Percentiles rank a stretch among this genome's conserved stretches.
Conservation (phyloP, 2,888 invertebrate genomes). For the Athrips mouffetella region DNA sequence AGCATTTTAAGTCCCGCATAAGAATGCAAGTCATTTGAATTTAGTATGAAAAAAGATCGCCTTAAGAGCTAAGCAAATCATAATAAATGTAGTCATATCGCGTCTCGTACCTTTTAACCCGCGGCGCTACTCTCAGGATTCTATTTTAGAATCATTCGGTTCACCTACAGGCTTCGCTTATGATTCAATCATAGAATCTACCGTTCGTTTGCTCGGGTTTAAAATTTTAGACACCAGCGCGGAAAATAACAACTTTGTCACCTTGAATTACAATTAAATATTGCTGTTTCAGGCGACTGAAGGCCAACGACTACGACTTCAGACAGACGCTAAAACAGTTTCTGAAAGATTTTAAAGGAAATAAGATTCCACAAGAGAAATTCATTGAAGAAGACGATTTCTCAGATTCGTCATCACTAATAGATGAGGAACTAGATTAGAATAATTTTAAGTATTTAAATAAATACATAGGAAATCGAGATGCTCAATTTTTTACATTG, state of each 20-base stretch:
- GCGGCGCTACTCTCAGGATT: too few species aligned
- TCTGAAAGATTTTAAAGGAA: constrained; percentile 32
- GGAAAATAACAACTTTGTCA: neutral
- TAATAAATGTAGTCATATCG: too few species aligned
- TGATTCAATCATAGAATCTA: too few species aligned
- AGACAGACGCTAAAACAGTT: constrained; percentile 42
- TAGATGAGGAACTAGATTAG: constrained; percentile 48
- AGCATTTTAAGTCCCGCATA: too few species aligned
- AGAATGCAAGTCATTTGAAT: too few species aligned
- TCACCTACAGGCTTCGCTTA: neutral
- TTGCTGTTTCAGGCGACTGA: constrained; percentile 43
- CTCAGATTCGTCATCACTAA: constrained; percentile 47
- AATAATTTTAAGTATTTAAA: neutral
- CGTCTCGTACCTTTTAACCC: too few species aligned
- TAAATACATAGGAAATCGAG: neutral
- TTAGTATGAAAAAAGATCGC: too few species aligned
- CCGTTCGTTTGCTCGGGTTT: too few species aligned
- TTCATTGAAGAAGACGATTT: constrained; percentile 49
- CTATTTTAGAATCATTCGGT: neutral
- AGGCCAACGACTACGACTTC: constrained; percentile 51
- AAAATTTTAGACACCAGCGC: too few species aligned
- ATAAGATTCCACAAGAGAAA: constrained; percentile 36
- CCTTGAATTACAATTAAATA: neutral
- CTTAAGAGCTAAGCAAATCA: too few species aligned
- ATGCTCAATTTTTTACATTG: too few species aligned